Evolutionary conservation across 1,140 invertebrate species (phyloP), one percentile per base, ranked within the genome.

Genomic region (Drosophila bifasciata): DNA sequence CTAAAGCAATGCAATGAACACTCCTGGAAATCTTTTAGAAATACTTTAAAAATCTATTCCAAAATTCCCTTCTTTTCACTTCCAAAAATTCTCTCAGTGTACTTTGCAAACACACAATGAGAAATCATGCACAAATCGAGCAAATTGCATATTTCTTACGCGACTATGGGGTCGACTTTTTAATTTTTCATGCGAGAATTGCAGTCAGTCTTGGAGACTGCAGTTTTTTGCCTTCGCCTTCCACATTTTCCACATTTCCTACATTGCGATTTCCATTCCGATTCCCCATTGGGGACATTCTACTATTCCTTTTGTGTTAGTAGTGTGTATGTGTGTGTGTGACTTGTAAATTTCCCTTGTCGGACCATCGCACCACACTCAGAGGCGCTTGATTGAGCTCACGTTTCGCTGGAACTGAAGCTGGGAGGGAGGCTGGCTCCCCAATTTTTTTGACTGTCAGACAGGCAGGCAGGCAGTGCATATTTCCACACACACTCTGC

Each of bases 261-360:
- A 36, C 32, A 36, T 44, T 41, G 61, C 62, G 48, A 66, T 68
- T 68, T 68, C 48, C 64, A 68, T 68, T 67, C 32, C 64, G 62
- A 68, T 68, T 67, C 62, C 25, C 75, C 45, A 44, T 17, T 46
- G 39, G 51, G 74, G 74, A 56, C 62, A 73, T 62, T 60, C 61
- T 44, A 39, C 61, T 44, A 39, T 23, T 66, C 23, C 44, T 32
- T 41, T 19, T 52, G 13, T 17, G 44, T 53, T 58, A 71, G 19
- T 71, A 71, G 60, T 58, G 64, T 39, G 58, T 69, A 44, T 51
- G 63, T 43, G 61, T 56, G 75, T 84, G 71, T 79, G 72, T 84
- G 72, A 64, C 80, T 83, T 84, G 79, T 84, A 85, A 84, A 84
- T 84, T 84, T 84, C 80, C 80, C 80, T 72, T 61, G 80, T 85